Conservation (phyloP, 2,113 vertebrate genomes). For the pig (Sus scrofa) region DNA sequence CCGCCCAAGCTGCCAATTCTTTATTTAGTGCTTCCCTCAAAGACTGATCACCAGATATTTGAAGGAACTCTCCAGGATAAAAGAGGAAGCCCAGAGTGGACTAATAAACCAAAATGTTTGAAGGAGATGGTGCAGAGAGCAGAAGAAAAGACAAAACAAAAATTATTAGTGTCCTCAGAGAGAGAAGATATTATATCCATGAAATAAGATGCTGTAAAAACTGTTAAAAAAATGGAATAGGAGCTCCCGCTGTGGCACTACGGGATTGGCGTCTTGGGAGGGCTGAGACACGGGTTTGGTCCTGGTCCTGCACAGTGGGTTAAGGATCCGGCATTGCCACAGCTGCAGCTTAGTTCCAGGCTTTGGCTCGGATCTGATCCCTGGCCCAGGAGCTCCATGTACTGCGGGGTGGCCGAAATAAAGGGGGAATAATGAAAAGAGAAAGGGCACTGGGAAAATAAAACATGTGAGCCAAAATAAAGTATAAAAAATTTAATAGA, state of each 20-base stretch:
- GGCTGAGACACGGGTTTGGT: too few relatives aligned
- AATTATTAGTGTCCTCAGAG: not conserved
- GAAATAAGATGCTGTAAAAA: not conserved
- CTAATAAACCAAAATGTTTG: not conserved
- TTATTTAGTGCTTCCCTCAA: not conserved
- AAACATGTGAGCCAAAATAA: constrained; percentile 13
- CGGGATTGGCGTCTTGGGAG: too few relatives aligned
- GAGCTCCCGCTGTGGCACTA: too few relatives aligned
- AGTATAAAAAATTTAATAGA: constrained; percentile 24
- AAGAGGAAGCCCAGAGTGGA: not conserved
- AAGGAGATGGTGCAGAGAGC: not conserved
- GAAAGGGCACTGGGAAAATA: constrained; percentile 42
- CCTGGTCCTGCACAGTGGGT: too few relatives aligned
- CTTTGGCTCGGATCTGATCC: too few relatives aligned
- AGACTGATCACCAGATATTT: not conserved
- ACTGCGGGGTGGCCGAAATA: too few relatives aligned
- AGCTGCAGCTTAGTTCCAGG: too few relatives aligned
- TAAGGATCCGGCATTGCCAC: too few relatives aligned
- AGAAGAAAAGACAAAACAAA: constrained; percentile 15
- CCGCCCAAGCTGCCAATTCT: not conserved
- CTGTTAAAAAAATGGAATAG: not conserved
- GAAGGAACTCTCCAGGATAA: not conserved
- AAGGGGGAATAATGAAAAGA: not conserved
- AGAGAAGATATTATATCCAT: constrained; percentile 2
- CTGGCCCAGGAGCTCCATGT: too few relatives aligned